These are phyloP conservation scores for Pandion haliaetus DNA, from an alignment of 2,113 vertebrate genomes.

Conservation along the genomic window DNA sequence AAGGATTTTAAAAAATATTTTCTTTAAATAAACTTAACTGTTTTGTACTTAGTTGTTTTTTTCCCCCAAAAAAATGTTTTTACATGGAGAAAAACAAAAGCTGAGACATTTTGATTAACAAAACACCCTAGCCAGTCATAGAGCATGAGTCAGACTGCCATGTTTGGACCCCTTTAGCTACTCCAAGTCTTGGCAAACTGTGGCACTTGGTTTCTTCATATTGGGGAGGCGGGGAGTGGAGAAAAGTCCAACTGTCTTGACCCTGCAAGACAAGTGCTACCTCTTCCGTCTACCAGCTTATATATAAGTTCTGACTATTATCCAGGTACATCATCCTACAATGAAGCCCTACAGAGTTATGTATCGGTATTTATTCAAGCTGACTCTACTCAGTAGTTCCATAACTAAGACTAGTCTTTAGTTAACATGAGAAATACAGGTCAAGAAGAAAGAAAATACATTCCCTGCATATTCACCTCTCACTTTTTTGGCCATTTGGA, in stretches of 20 bases:
- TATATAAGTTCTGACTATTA: background rate
- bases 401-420: background rate
- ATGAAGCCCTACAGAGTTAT: background rate
- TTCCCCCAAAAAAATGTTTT: accelerated
- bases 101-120: background rate
- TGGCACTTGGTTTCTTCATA: background rate
- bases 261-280: background rate
- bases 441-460: background rate
- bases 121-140: background rate
- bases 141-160: background rate
- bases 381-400: background rate
- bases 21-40: background rate
- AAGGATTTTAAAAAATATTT: background rate
- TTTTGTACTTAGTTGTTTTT: background rate
- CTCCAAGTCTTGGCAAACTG: background rate
- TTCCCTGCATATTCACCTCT: background rate
- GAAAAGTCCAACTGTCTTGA: background rate
- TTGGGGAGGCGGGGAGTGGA: accelerated
- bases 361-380: background rate
- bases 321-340: accelerated
- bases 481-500: background rate
- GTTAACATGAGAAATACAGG: background rate
- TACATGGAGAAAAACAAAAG: background rate
- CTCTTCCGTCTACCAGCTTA: background rate
- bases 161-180: background rate